Percentiles rank a stretch among this genome's conserved stretches.
Evolutionary conservation across 23 tunicate genomes (phyloP).

Genomic region (Ascidia mentula): DNA sequence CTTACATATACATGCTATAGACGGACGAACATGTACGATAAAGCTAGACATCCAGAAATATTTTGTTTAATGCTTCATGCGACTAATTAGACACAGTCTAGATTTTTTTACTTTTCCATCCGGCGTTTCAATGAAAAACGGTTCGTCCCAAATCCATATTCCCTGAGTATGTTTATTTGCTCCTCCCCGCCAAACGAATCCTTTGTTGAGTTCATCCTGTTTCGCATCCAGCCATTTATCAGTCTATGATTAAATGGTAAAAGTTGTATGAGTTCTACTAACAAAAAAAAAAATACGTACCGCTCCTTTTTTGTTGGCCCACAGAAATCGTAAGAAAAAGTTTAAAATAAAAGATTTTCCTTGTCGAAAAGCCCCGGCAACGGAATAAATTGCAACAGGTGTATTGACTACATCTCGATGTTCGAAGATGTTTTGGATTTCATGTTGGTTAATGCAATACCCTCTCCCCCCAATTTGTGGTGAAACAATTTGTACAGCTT

Average conservation of each 20-base stretch:
- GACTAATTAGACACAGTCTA: too few relatives aligned
- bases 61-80: too few relatives aligned
- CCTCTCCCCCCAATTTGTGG: too few relatives aligned
- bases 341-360: slow-evolving; percentile 17
- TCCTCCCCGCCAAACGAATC: not conserved
- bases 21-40: too few relatives aligned
- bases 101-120: too few relatives aligned
- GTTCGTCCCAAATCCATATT: slow-evolving; percentile 1
- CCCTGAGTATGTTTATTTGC: not conserved
- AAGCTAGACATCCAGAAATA: too few relatives aligned
- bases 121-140: not conserved
- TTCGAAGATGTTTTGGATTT: not conserved
- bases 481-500: slow-evolving; percentile 7
- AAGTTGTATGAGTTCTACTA: too few relatives aligned
- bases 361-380: slow-evolving; percentile 15
- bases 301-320: not conserved
- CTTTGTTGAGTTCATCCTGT: not conserved
- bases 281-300: not conserved
- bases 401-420: not conserved
- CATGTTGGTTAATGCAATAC: not conserved
- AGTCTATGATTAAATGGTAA: too few relatives aligned
- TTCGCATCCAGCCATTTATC: not conserved
- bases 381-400: not conserved
- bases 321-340: not conserved
- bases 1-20: too few relatives aligned